A percentile compares a stretch with the other conserved stretches of the same genome.
Evolutionary conservation across 2,113 vertebrate species (phyloP).

Genomic region (Hylia prasina): DNA sequence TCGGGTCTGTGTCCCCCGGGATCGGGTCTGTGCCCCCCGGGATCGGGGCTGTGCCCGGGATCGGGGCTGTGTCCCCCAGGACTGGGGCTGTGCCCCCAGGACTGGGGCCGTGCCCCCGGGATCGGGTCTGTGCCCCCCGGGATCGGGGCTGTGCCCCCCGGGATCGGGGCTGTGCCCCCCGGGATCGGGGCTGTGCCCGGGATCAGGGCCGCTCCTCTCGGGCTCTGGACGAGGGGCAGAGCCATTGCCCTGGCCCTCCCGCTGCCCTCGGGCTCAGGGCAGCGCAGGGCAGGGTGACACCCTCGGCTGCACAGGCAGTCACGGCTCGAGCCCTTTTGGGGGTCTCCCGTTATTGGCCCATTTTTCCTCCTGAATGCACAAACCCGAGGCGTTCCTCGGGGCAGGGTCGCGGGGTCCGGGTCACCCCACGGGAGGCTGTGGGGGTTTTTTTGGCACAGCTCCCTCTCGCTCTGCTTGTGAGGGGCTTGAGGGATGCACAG

Average conservation of each 20-base stretch:
- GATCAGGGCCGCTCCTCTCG: no score
- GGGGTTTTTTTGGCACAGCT: fast-evolving
- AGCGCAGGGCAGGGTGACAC: background rate
- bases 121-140: background rate
- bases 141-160: background rate
- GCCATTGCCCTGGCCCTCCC: fast-evolving
- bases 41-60: no score
- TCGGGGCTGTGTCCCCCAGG: background rate
- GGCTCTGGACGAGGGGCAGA: background rate
- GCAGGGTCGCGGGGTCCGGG: background rate
- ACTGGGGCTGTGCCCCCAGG: background rate
- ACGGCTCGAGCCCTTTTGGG: fast-evolving
- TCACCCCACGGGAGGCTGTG: background rate
- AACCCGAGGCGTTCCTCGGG: background rate
- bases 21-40: no score
- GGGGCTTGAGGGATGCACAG: background rate
- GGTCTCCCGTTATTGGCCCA: background rate
- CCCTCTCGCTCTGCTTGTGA: background rate
- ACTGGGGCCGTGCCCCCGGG: no score
- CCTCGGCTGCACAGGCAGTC: fast-evolving
- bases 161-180: background rate
- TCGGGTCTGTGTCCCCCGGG: background rate
- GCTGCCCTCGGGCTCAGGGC: no score
- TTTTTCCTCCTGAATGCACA: background rate
- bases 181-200: background rate